phyloP scores from a whole-genome alignment of 1,140 invertebrate genomes.

The Zophobas morio region DNA sequence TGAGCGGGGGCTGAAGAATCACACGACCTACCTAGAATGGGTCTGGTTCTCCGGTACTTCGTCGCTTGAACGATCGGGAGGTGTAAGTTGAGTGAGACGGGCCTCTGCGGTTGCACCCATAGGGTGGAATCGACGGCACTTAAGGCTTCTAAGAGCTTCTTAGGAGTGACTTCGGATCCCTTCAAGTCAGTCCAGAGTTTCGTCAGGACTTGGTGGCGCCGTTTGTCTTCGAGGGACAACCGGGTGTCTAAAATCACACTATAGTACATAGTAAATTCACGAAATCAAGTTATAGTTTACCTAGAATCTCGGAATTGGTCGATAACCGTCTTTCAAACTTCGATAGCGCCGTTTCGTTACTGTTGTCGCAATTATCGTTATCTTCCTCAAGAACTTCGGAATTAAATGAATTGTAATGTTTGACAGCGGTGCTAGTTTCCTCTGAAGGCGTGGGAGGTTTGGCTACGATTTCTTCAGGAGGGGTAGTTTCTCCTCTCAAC shows the following conservation, averaged over 20 bases:
- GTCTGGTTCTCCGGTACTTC: constrained; percentile 66
- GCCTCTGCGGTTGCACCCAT: constrained; percentile 76
- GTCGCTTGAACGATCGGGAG: constrained; percentile 71
- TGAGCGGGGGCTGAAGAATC: neutral
- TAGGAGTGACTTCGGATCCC: constrained; percentile 73
- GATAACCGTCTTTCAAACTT: constrained; percentile 29
- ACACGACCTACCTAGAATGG: constrained; percentile 59
- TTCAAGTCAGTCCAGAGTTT: constrained; percentile 75
- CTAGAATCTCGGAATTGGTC: constrained; percentile 21
- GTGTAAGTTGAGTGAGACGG: constrained; percentile 77
- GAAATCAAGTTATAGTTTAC: neutral
- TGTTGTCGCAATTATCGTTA: constrained; percentile 58
- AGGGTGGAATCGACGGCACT: constrained; percentile 74
- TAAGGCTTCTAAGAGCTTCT: constrained; percentile 71
- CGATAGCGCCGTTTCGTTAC: constrained; percentile 23
- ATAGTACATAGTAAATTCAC: neutral
- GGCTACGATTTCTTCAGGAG: neutral
- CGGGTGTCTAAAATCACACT: constrained; percentile 61
- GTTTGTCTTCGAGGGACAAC: constrained; percentile 73
- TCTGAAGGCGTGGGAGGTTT: constrained; percentile 2
- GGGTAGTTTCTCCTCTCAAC: constrained; percentile 69
- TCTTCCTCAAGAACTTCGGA: constrained; percentile 62
- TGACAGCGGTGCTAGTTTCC: constrained; percentile 36
- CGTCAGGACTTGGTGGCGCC: constrained; percentile 73
- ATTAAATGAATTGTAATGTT: constrained; percentile 67